phyloP scores from a whole-genome alignment of 2,113 vertebrate species.

The Dinomys branickii region DNA sequence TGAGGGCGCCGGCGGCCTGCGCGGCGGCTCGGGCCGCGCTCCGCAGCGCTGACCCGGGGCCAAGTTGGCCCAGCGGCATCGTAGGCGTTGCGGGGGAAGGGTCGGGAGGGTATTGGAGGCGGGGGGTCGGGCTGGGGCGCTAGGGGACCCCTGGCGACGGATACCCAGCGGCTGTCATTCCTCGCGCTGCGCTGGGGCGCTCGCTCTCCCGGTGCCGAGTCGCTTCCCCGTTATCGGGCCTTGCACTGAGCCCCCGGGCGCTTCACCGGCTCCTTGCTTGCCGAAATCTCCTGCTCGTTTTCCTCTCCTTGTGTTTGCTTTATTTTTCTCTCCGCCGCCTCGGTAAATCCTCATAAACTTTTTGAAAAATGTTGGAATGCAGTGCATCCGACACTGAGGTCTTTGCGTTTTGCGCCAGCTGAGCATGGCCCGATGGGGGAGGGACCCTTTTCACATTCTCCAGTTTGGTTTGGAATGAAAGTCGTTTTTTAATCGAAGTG shows the following conservation, averaged over 20 bases:
- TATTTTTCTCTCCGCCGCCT: conserved; percentile 18
- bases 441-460: conserved; percentile 10
- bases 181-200: conserved; percentile 24
- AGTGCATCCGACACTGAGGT: conserved; percentile 53
- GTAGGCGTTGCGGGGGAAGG: conserved; percentile 55
- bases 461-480: conserved; percentile 54
- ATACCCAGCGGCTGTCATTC: not conserved
- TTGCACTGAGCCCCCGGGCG: conserved; percentile 42
- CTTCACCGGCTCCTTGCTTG: not conserved
- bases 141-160: not conserved
- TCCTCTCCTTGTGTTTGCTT: conserved; percentile 9
- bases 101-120: not conserved
- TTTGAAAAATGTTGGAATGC: conserved; percentile 78
- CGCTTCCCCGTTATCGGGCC: conserved; percentile 62
- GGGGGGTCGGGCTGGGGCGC: not conserved
- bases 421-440: not conserved
- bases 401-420: conserved; percentile 67
- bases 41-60: conserved; percentile 77
- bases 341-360: conserved; percentile 79
- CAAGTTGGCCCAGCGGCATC: conserved; percentile 71
- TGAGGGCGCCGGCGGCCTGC: conserved; percentile 72
- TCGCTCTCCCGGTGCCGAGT: not conserved
- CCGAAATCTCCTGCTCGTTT: not conserved
- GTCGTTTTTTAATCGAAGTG: conserved; percentile 43
- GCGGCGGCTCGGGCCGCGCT: not conserved